These are phyloP conservation scores for Protula sp. DNA, from an alignment of 2,888 invertebrate genomes.

Conservation along the genomic window DNA sequence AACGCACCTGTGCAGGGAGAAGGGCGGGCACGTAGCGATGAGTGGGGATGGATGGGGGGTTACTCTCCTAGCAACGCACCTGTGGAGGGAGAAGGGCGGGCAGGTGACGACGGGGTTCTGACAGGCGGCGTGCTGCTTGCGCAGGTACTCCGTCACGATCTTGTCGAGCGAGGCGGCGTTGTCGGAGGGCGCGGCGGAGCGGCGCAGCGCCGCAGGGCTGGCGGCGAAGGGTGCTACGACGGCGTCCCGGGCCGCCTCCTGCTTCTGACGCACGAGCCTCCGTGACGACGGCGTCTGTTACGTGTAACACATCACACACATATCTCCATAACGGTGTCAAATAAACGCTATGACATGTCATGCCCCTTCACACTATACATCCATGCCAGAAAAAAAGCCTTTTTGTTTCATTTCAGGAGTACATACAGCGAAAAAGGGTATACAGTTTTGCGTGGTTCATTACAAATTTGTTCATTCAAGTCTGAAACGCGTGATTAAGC, in stretches of 20 bases:
- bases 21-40: constrained; percentile 94
- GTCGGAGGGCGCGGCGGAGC: constrained; percentile 3
- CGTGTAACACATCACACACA: too few relatives aligned
- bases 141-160: constrained; percentile 88
- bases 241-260: constrained; percentile 5
- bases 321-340: too few relatives aligned
- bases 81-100: constrained; percentile 77
- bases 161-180: constrained; percentile 19
- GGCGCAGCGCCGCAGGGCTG: constrained; percentile 4
- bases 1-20: constrained; percentile 65
- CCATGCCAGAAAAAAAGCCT: too few relatives aligned
- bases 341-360: too few relatives aligned
- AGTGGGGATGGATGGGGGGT: too few relatives aligned
- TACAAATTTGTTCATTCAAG: too few relatives aligned
- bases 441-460: too few relatives aligned
- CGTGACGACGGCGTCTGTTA: constrained; percentile 11
- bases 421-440: too few relatives aligned
- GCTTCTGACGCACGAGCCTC: constrained; percentile 17
- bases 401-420: too few relatives aligned
- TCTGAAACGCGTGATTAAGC: too few relatives aligned
- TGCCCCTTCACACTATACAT: too few relatives aligned
- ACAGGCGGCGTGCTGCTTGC: constrained; percentile 96
- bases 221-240: not conserved
- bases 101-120: constrained; percentile 96
- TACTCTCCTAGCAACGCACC: too few relatives aligned